Evolutionary conservation across 2,797 vertebrate genomes (phyloP).

Genomic region (Intellagama lesueurii): DNA sequence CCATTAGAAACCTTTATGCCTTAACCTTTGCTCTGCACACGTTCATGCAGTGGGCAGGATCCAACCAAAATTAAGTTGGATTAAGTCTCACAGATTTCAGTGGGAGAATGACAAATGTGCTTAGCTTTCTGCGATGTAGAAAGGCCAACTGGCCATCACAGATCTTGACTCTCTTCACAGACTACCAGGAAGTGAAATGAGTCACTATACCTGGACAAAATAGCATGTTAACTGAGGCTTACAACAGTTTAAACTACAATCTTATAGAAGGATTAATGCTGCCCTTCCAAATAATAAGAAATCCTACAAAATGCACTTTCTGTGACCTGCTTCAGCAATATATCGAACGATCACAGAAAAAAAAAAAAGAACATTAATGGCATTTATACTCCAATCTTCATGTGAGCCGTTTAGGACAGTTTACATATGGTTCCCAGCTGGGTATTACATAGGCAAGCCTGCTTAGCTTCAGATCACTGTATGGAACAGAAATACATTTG

Average conservation of each 20-base stretch:
- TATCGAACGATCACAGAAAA: background rate
- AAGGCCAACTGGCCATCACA: background rate
- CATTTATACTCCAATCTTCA: background rate
- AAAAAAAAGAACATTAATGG: slow-evolving; percentile 6
- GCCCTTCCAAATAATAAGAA: background rate
- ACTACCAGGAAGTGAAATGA: background rate
- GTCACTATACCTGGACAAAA: background rate
- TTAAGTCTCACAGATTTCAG: background rate
- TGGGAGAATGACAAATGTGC: background rate
- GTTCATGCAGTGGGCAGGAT: background rate
- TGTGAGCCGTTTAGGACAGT: background rate
- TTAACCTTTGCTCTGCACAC: too few relatives aligned
- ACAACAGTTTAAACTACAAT: background rate
- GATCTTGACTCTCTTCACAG: background rate
- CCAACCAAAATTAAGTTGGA: background rate
- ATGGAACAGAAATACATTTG: background rate
- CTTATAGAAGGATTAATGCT: background rate
- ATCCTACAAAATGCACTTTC: background rate
- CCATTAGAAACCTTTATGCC: too few relatives aligned
- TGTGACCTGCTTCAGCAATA: background rate
- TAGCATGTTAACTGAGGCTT: background rate
- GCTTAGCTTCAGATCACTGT: background rate
- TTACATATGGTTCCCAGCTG: slow-evolving; percentile 10
- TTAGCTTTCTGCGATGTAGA: background rate
- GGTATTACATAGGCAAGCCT: background rate